Conservation (phyloP, 2,888 invertebrate genomes). For the Sicus ferrugineus region DNA sequence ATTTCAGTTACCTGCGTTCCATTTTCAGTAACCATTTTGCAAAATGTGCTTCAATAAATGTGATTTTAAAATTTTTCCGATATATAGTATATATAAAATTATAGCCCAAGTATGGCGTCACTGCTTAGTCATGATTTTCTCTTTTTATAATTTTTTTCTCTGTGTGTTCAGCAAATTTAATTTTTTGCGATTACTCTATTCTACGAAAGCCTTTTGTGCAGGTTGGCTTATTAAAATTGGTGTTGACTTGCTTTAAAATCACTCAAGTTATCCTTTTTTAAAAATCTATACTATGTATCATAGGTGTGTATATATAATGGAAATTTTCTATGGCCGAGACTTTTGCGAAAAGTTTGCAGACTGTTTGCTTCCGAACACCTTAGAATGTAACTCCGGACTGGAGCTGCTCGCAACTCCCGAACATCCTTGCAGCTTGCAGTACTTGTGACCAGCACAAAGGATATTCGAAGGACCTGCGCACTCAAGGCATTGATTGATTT, state of each 20-base stretch:
- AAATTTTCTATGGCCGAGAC: constrained; percentile 39
- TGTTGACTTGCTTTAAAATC: constrained; percentile 28
- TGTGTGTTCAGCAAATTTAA: constrained; percentile 35
- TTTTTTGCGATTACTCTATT: constrained; percentile 28
- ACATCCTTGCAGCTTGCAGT: constrained; percentile 53
- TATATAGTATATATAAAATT: constrained; percentile 58
- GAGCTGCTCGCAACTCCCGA: constrained; percentile 52
- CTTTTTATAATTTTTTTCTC: constrained; percentile 36
- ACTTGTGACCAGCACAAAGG: constrained; percentile 48
- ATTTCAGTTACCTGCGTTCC: constrained; percentile 62
- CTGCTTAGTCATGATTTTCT: constrained; percentile 59
- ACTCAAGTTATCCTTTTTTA: constrained; percentile 20
- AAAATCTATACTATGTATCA: constrained; percentile 31
- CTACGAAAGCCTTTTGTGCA: constrained; percentile 33
- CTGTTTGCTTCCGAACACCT: constrained; percentile 60
- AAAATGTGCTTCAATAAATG: constrained; percentile 30
- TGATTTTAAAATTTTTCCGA: constrained; percentile 32
- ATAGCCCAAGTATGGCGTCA: constrained; percentile 59
- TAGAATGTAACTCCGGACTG: constrained; percentile 63
- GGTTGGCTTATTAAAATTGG: constrained; percentile 11
- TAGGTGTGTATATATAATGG: constrained; percentile 36
- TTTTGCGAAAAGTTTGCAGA: constrained; percentile 41
- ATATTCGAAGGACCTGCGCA: constrained; percentile 61
- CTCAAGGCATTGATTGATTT: constrained; percentile 25
- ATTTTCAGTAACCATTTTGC: constrained; percentile 65